Percentiles rank a stretch among this genome's conserved stretches.
phyloP scores from a whole-genome alignment of 2,888 invertebrate species.

The Salticus scenicus region DNA sequence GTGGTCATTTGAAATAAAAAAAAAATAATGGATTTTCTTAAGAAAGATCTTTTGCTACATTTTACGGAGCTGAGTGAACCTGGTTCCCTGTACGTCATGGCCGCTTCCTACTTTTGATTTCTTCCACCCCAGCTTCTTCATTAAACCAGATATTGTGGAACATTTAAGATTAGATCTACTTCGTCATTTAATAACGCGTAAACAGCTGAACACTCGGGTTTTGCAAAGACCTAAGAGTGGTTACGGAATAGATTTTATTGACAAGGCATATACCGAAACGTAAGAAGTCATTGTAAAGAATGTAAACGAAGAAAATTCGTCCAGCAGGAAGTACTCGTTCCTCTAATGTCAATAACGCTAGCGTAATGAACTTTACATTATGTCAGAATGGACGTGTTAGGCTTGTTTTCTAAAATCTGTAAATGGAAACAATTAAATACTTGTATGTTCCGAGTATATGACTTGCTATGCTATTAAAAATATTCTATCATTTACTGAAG shows the following conservation, averaged over 20 bases:
- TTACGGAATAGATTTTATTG: constrained; percentile 28
- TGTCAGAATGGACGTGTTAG: constrained; percentile 65
- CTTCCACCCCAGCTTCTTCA: too few relatives aligned
- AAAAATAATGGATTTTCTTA: too few relatives aligned
- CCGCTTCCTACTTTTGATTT: too few relatives aligned
- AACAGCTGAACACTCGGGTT: constrained; percentile 45
- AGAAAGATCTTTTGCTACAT: too few relatives aligned
- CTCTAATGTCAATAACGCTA: constrained; percentile 34
- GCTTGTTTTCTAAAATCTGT: constrained; percentile 53
- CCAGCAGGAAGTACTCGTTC: constrained; percentile 9
- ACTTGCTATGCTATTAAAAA: neutral
- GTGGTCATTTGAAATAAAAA: too few relatives aligned
- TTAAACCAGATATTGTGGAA: too few relatives aligned
- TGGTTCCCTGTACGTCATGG: too few relatives aligned
- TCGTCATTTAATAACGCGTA: constrained; percentile 60
- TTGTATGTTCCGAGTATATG: neutral
- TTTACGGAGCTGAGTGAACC: too few relatives aligned
- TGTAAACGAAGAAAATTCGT: constrained; percentile 44
- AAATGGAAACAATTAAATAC: neutral
- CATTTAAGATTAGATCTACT: constrained; percentile 46
- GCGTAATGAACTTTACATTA: constrained; percentile 6
- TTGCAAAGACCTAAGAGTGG: constrained; percentile 13
- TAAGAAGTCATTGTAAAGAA: constrained; percentile 34
- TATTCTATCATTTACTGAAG: neutral
- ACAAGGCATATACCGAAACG: constrained; percentile 9